Evolutionary conservation across 2,797 vertebrate genomes (phyloP).

Genomic region (Halcyon leucocephala): DNA sequence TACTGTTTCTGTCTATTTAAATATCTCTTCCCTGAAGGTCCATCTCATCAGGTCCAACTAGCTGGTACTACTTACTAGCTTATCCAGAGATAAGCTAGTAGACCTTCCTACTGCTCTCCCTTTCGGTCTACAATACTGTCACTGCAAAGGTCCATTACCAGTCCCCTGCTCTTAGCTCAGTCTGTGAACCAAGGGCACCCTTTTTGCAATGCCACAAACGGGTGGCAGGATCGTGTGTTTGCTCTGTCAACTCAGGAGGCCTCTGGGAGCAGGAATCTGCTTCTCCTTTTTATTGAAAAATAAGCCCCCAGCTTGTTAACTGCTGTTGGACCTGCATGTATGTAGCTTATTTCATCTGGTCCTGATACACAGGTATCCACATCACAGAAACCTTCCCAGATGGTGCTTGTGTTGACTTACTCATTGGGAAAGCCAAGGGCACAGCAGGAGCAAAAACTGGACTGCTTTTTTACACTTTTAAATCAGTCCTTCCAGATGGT

Average conservation of each 20-base stretch:
- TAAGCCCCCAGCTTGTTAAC: background rate
- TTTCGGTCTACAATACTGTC: background rate
- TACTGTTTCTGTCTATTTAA: background rate
- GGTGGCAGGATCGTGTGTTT: background rate
- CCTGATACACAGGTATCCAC: background rate
- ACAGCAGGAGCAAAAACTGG: background rate
- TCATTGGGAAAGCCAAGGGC: slow-evolving; percentile 7
- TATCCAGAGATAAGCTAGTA: background rate
- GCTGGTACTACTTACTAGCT: too few relatives aligned
- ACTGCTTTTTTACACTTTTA: background rate
- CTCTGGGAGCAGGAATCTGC: background rate
- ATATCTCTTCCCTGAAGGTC: background rate
- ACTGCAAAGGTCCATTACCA: background rate
- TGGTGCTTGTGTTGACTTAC: background rate
- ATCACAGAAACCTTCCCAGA: slow-evolving; percentile 31
- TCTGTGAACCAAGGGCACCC: background rate
- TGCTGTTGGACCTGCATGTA: background rate
- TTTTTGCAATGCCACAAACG: background rate
- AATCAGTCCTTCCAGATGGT: slow-evolving; percentile 11
- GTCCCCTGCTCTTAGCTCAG: background rate
- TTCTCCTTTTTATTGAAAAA: background rate
- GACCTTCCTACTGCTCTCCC: background rate
- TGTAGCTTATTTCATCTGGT: background rate
- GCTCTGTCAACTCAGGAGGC: background rate
- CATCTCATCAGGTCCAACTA: background rate